Conservation (phyloP, 2,797 vertebrate genomes). For the Apogon hyalosoma region DNA sequence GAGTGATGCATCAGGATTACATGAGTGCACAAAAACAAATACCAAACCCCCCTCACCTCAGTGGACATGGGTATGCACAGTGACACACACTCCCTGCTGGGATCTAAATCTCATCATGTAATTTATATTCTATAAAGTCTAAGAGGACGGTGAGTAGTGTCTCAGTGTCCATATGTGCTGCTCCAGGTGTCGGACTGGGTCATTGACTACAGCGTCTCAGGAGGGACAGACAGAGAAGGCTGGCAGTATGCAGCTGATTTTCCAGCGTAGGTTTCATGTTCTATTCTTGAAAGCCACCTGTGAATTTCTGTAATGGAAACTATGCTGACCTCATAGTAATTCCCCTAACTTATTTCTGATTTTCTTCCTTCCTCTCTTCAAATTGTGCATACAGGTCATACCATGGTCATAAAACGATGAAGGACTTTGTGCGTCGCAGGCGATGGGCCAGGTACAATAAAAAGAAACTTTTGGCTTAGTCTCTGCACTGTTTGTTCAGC, state of each 20-base stretch:
- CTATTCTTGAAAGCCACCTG: neutral
- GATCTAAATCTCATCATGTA: slow-evolving; percentile 20
- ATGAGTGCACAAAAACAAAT: slow-evolving; percentile 92
- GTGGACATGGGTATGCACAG: slow-evolving; percentile 91
- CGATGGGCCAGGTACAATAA: slow-evolving; percentile 93
- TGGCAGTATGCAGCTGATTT: slow-evolving; percentile 99
- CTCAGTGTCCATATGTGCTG: slow-evolving; percentile 27
- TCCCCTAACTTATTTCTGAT: neutral
- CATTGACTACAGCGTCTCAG: slow-evolving; percentile 88
- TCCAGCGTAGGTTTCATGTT: slow-evolving; percentile 87
- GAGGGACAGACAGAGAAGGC: slow-evolving; percentile 93
- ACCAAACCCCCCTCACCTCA: slow-evolving; percentile 93
- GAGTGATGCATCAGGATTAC: slow-evolving; percentile 94
- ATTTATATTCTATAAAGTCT: neutral
- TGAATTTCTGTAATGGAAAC: neutral
- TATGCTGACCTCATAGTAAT: neutral
- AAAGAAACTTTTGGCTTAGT: slow-evolving; percentile 12
- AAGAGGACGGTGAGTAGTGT: neutral
- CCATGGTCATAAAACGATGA: slow-evolving; percentile 95
- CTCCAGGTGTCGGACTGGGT: slow-evolving; percentile 93
- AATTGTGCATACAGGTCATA: slow-evolving; percentile 86
- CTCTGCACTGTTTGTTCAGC: slow-evolving; percentile 25
- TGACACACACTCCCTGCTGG: neutral
- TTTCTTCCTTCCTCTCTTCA: slow-evolving; percentile 26
- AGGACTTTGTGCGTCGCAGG: slow-evolving; percentile 97